Evolutionary conservation across 2,888 invertebrate species (phyloP).

Genomic region (Oxystoma pomonae): DNA sequence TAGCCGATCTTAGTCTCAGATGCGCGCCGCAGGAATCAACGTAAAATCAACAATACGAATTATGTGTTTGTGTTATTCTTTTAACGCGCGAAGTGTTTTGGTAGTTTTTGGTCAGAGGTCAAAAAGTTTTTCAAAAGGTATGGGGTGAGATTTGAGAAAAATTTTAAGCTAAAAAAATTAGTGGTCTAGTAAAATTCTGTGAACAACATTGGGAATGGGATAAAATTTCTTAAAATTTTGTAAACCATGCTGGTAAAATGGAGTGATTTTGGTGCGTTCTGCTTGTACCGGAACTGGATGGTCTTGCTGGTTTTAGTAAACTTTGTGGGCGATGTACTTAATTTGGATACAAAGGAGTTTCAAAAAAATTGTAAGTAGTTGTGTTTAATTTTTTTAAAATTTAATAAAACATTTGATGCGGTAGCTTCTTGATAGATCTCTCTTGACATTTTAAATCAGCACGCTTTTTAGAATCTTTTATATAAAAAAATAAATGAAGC

Average conservation of each 20-base stretch:
- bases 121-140: not conserved
- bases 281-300: not conserved
- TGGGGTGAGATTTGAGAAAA: no score
- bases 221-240: not conserved
- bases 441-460: no score
- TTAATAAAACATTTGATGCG: no score
- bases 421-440: no score
- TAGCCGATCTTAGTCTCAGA: constrained; percentile 30
- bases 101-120: not conserved
- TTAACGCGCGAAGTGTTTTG: not conserved
- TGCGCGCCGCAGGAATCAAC: constrained; percentile 24
- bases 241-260: not conserved
- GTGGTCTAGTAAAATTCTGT: no score
- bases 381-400: constrained; percentile 2
- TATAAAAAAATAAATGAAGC: no score
- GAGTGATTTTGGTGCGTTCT: not conserved
- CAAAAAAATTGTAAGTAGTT: constrained; percentile 37
- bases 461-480: no score
- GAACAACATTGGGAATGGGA: not conserved
- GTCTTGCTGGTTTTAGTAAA: constrained; percentile 18
- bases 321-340: constrained; percentile 18
- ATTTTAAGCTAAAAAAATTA: no score
- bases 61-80: not conserved
- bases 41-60: constrained; percentile 6
- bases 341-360: constrained; percentile 36